Base-by-base conservation (phyloP, 2,797 vertebrate genomes). In the Valencia hispanica region DNA sequence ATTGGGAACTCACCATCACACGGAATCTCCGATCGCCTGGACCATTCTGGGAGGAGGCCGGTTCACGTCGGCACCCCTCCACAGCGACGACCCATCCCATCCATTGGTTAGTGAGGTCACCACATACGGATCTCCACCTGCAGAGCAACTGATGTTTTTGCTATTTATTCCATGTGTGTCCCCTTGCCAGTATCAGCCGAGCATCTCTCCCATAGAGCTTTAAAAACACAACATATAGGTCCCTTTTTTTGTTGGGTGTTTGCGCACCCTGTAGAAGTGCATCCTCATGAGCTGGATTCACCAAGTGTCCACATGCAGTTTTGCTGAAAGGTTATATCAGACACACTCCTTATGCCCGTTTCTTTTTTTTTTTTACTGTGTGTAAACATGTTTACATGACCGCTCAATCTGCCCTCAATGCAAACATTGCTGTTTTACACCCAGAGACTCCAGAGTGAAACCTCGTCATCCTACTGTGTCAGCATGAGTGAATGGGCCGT, bases 91-190 rank as follows among this genome's bases (percentile, higher is more conserved):
- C 95, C 97, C 85, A 97, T 97, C 88, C 97, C 97, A 75, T 96
- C 97, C 91, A 97, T 97, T 87, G 98, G 98, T 99, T 93, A 99
- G 98, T 99, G 95, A 89, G 92, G 91, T 94, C 91, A 90, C 84
- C 82, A 89, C 77, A 85, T 81, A 86, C 91, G 88, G 91, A 91
- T 83, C 87, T 74, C 85, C 86, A 83, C 83, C 77, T 78, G 82
- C 89, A 90, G 91, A 86, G 85, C 89, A 86, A 85, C 88, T 89
- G 89, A 91, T 93, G 90, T 94, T 92, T 90, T 90, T 94, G 86
- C 89, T 90, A 77, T 86, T 90, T 87, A 86, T 80, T 84, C 87
- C 90, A 86, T 93, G 84, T 88, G 82, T 88, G 76, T 79, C 73
- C 78, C 75, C 85, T 73, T n/a, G 76, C 85, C 88, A 88, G 88